Percentiles rank a stretch among this genome's conserved stretches.
phyloP scores from a whole-genome alignment of 2,888 invertebrate genomes.

The Argyresthia goedartella region DNA sequence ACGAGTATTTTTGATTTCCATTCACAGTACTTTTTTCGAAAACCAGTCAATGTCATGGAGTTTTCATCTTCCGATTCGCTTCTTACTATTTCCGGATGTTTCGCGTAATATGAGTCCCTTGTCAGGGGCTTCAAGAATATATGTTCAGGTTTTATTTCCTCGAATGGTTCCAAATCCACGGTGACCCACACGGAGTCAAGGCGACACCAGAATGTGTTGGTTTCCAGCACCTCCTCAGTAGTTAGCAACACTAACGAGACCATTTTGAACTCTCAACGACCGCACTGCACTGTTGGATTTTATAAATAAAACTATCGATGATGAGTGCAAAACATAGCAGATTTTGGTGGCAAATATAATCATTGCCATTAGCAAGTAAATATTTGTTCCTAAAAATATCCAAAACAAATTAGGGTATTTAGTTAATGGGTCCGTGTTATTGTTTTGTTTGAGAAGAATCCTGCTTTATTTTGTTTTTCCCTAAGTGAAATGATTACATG shows the following conservation, averaged over 20 bases:
- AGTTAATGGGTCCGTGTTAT: too few species aligned
- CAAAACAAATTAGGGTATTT: too few species aligned
- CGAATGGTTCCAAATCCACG: slow-evolving; percentile 56
- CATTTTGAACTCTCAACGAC: slow-evolving; percentile 22
- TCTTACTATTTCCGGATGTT: slow-evolving; percentile 51
- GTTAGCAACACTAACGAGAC: slow-evolving; percentile 51
- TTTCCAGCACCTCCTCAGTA: slow-evolving; percentile 53
- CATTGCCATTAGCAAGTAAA: too few species aligned
- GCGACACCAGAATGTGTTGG: slow-evolving; percentile 51
- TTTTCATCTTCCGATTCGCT: slow-evolving; percentile 61
- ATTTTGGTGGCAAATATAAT: too few species aligned
- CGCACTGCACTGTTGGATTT: neutral
- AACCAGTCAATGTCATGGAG: slow-evolving; percentile 43
- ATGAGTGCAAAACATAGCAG: too few species aligned
- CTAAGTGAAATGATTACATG: too few species aligned
- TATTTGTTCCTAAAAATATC: too few species aligned
- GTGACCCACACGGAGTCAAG: slow-evolving; percentile 51
- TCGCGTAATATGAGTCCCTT: slow-evolving; percentile 51
- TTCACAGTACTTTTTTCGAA: slow-evolving; percentile 41
- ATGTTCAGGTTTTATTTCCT: slow-evolving; percentile 48
- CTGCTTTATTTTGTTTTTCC: too few species aligned
- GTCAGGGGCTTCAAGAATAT: slow-evolving; percentile 44
- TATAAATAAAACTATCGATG: too few species aligned
- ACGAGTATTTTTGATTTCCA: slow-evolving; percentile 49
- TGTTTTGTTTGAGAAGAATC: too few species aligned